A percentile compares a stretch with the other conserved stretches of the same genome.
phyloP scores from a whole-genome alignment of 2,113 vertebrate genomes.

The Egretta garzetta region DNA sequence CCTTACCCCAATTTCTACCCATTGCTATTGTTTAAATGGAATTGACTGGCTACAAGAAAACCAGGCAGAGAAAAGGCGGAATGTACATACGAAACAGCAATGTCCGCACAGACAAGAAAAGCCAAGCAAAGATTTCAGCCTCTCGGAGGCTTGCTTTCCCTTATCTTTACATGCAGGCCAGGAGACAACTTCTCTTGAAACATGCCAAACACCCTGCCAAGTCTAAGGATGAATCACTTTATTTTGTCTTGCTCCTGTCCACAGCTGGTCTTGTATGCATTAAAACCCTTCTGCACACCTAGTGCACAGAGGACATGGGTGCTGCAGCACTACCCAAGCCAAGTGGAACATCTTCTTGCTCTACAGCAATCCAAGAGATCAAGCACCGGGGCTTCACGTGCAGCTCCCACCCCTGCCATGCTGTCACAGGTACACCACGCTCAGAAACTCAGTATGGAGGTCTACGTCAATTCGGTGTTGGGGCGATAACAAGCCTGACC shows the following conservation, averaged over 20 bases:
- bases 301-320: fast-evolving
- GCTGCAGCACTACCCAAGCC: neutral
- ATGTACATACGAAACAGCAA: neutral
- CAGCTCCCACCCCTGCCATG: neutral
- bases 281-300: neutral
- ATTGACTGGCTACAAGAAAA: neutral
- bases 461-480: fast-evolving
- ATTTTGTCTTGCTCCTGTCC: neutral
- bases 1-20: neutral
- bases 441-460: neutral
- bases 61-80: neutral
- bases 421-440: neutral
- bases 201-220: neutral
- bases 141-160: neutral
- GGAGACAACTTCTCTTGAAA: neutral
- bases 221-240: neutral
- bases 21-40: neutral
- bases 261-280: neutral
- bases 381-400: fast-evolving
- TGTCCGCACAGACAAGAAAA: neutral
- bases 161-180: neutral
- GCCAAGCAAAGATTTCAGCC: neutral
- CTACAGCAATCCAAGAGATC: neutral
- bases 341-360: neutral
- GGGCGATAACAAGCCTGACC: neutral